These are phyloP conservation scores for Rhopalosiphum padi DNA, from an alignment of 1,140 invertebrate genomes.

Conservation along the genomic window DNA sequence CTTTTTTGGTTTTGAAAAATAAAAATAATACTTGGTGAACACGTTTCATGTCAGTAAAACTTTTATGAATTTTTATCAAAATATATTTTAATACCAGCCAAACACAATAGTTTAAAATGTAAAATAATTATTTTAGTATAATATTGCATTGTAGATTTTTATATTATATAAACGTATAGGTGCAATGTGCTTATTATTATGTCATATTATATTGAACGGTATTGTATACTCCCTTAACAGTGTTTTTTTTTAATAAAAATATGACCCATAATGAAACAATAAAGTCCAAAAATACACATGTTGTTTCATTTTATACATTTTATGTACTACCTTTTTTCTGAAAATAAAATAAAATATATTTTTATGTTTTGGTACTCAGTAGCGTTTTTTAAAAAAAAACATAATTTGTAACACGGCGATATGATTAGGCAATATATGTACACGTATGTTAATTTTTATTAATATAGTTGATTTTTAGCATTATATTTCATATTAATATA, in stretches of 20 bases:
- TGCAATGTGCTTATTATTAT: background rate
- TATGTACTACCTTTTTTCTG: background rate
- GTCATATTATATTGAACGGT: background rate
- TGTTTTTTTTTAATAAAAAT: background rate
- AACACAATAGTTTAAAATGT: background rate
- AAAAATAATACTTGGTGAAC: background rate
- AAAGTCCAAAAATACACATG: background rate
- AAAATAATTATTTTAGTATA: background rate
- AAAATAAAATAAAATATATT: constrained; percentile 1
- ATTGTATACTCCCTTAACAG: background rate
- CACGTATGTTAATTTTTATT: background rate
- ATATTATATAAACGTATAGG: background rate
- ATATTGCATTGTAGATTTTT: background rate
- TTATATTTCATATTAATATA: too few species aligned
- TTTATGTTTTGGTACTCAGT: background rate
- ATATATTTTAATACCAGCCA: background rate
- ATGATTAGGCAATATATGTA: background rate
- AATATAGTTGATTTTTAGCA: too few species aligned
- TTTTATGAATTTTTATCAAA: background rate
- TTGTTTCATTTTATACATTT: background rate
- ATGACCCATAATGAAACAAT: background rate
- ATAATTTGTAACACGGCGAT: background rate
- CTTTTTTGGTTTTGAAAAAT: background rate
- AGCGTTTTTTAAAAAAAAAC: background rate
- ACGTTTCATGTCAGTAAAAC: background rate